Percentiles rank a stretch among this genome's conserved stretches.
phyloP scores from a whole-genome alignment of 2,113 vertebrate species.

The Spilogale gracilis region DNA sequence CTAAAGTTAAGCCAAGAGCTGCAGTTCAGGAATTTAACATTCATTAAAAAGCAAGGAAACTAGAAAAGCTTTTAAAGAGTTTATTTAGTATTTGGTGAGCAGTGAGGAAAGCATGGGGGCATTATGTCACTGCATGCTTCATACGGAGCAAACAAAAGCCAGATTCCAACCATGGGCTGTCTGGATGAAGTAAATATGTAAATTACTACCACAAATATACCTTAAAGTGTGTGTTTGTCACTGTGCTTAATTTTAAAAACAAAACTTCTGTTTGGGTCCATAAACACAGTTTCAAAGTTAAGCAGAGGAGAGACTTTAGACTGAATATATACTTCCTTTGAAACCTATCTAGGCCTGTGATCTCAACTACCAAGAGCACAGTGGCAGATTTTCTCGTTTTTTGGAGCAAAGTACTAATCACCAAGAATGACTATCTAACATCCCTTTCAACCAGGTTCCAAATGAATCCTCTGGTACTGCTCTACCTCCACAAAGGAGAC shows the following conservation, averaged over 20 bases:
- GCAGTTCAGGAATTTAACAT: conserved; percentile 52
- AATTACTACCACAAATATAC: background rate
- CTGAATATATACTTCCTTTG: background rate
- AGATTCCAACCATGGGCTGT: background rate
- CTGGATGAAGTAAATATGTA: background rate
- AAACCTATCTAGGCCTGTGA: background rate
- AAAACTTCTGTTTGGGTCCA: background rate
- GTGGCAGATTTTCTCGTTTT: background rate
- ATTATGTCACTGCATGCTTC: conserved; percentile 12
- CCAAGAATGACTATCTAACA: background rate
- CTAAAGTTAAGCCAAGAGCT: conserved; percentile 63
- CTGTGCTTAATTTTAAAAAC: conserved; percentile 2
- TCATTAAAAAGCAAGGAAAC: conserved; percentile 72
- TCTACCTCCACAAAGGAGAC: background rate
- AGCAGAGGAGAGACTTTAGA: background rate
- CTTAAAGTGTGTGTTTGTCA: background rate
- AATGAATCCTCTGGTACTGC: background rate
- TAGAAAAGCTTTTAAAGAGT: conserved; percentile 55
- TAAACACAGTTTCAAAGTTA: background rate
- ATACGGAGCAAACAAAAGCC: background rate
- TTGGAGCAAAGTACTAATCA: background rate
- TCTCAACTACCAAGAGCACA: background rate
- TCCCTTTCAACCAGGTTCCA: background rate
- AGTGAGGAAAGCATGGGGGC: background rate
- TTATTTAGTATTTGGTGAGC: conserved; percentile 11